A percentile compares a stretch with the other conserved stretches of the same genome.
These are phyloP conservation scores for Lamprotornis superbus DNA, from an alignment of 2,113 vertebrate genomes.

Conservation along the genomic window DNA sequence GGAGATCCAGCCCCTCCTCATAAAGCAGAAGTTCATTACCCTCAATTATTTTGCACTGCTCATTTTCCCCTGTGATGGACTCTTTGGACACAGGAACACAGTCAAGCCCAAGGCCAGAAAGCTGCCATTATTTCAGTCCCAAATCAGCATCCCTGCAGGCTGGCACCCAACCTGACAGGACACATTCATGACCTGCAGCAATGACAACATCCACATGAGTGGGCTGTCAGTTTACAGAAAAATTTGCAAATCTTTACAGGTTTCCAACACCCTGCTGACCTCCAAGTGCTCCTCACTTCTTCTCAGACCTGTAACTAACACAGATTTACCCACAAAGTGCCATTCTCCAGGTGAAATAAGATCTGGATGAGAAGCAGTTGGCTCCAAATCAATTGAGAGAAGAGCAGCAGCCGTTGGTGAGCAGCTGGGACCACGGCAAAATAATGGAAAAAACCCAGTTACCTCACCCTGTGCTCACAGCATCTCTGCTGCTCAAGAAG, in stretches of 20 bases:
- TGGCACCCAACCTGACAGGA: not conserved
- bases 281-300: not conserved
- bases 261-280: not conserved
- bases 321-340: not conserved
- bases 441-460: not conserved
- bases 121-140: not conserved
- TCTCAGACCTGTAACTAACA: not conserved
- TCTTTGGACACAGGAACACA: not conserved
- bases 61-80: not conserved
- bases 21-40: not conserved
- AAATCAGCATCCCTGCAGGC: not conserved
- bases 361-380: not conserved
- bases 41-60: not conserved
- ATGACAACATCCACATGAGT: not conserved
- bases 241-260: not conserved
- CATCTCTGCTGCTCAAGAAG: not conserved
- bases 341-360: not conserved
- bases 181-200: not conserved
- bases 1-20: not conserved
- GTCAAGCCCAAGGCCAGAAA: not conserved
- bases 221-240: not conserved
- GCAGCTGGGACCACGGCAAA: not conserved
- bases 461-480: slow-evolving; percentile 18
- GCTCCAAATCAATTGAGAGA: not conserved
- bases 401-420: not conserved